These are phyloP conservation scores for Nibea coibor DNA, from an alignment of 2,113 vertebrate genomes.

Conservation along the genomic window DNA sequence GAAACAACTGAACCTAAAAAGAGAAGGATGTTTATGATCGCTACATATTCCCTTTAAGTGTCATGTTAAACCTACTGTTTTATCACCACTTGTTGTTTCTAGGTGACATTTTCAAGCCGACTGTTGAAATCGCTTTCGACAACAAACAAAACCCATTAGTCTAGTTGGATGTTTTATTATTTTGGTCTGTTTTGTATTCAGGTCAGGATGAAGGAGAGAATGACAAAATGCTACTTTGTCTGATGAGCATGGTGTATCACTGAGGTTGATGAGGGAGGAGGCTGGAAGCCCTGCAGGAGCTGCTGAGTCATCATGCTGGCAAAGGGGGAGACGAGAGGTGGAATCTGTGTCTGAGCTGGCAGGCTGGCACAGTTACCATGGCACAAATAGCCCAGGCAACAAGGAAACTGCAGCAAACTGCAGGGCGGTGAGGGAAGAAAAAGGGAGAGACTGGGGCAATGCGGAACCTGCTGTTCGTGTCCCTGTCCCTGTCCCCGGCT, in stretches of 20 bases:
- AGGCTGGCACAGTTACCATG: conserved; percentile 80
- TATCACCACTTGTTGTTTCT: not conserved
- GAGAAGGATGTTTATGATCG: not conserved
- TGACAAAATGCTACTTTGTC: conserved; percentile 76
- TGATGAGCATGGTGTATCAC: conserved; percentile 69
- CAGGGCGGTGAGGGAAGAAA: conserved; percentile 51
- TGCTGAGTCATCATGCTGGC: conserved; percentile 82
- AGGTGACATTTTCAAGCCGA: conserved; percentile 30
- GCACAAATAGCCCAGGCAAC: conserved; percentile 75
- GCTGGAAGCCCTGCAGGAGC: conserved; percentile 77
- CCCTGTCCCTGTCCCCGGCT: conserved; percentile 50
- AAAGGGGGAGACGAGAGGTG: conserved; percentile 77
- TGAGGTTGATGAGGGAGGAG: conserved; percentile 69
- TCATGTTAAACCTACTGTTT: conserved; percentile 13
- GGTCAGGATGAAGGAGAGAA: conserved; percentile 66
- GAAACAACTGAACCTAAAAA: conserved; percentile 34
- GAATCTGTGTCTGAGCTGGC: conserved; percentile 82
- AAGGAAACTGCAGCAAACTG: conserved; percentile 72
- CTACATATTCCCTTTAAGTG: not conserved
- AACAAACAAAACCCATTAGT: conserved; percentile 23
- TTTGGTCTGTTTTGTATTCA: conserved; percentile 67
- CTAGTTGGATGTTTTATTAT: conserved; percentile 38
- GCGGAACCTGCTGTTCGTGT: conserved; percentile 61
- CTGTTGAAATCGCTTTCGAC: conserved; percentile 25
- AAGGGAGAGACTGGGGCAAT: conserved; percentile 56